Conservation (phyloP, 2,113 vertebrate genomes). For the Neodontobutis hainanensis region DNA sequence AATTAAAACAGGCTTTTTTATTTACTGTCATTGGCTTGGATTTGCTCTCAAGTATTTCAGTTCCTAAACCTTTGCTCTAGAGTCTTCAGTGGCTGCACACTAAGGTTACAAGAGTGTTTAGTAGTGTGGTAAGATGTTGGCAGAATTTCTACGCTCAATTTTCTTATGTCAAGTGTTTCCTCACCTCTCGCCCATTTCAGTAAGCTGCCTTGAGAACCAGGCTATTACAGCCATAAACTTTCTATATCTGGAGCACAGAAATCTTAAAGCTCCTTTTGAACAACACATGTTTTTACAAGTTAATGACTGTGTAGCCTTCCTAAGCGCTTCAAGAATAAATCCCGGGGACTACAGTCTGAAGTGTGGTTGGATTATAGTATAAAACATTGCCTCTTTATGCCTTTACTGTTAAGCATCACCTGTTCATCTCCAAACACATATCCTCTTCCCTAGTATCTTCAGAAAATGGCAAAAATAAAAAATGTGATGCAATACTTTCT, state of each 20-base stretch:
- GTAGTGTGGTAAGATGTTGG: slow-evolving; percentile 1
- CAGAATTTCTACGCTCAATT: slow-evolving; percentile 26
- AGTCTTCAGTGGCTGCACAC: slow-evolving; percentile 7
- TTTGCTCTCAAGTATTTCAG: neutral
- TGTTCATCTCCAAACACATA: neutral
- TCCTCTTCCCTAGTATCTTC: too few species aligned
- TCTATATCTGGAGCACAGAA: slow-evolving; percentile 30
- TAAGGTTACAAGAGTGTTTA: slow-evolving; percentile 18
- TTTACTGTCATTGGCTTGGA: neutral
- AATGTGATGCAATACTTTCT: neutral
- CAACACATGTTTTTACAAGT: slow-evolving; percentile 18
- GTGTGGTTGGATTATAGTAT: slow-evolving; percentile 15
- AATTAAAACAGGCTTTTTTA: neutral
- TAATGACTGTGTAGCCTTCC: slow-evolving; percentile 11
- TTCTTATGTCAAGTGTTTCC: slow-evolving; percentile 28
- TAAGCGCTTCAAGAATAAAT: slow-evolving; percentile 21
- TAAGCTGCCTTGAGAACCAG: slow-evolving; percentile 6
- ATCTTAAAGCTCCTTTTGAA: slow-evolving; percentile 10
- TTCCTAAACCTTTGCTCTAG: neutral
- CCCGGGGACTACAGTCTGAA: neutral
- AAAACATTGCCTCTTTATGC: slow-evolving; percentile 13
- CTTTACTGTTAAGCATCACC: slow-evolving; percentile 7
- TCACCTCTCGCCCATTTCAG: slow-evolving; percentile 23
- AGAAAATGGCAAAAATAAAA: slow-evolving; percentile 18
- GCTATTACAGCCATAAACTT: slow-evolving; percentile 16